Evolutionary conservation across 1,140 invertebrate genomes (phyloP).

Genomic region (Ephestia elutella): DNA sequence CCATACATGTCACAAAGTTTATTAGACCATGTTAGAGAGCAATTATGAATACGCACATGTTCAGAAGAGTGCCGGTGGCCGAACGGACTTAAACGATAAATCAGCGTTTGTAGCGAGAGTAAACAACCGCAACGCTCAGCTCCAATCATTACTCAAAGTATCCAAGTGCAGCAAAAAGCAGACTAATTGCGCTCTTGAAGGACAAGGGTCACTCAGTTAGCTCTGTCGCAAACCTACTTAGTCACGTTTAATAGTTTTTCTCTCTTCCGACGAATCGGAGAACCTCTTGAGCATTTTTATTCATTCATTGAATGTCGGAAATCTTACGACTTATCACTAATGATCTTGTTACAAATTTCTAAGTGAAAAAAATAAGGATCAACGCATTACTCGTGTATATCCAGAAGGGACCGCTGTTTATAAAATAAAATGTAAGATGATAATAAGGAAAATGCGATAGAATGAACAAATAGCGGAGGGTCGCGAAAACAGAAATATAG

Average conservation of each 20-base stretch:
- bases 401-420: slow-evolving; percentile 14
- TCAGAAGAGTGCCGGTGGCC: neutral
- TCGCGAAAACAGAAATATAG: slow-evolving; percentile 23
- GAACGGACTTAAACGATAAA: slow-evolving; percentile 37
- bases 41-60: slow-evolving; percentile 32
- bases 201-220: slow-evolving; percentile 57
- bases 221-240: slow-evolving; percentile 64
- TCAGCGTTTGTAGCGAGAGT: slow-evolving; percentile 56
- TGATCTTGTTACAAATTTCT: neutral
- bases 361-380: slow-evolving; percentile 10
- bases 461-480: slow-evolving; percentile 21
- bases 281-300: slow-evolving; percentile 8
- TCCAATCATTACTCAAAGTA: slow-evolving; percentile 69
- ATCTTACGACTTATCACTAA: slow-evolving; percentile 2
- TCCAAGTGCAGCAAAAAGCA: slow-evolving; percentile 62
- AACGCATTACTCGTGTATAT: slow-evolving; percentile 9
- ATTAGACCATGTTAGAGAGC: neutral
- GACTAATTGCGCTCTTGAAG: slow-evolving; percentile 68
- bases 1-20: too few species aligned
- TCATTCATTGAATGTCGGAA: slow-evolving; percentile 4
- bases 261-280: slow-evolving; percentile 34
- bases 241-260: slow-evolving; percentile 70
- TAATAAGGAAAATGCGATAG: slow-evolving; percentile 25
- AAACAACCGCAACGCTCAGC: slow-evolving; percentile 50
- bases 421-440: slow-evolving; percentile 24